Percentiles rank a stretch among this genome's conserved stretches.
These are phyloP conservation scores for Psophia crepitans DNA, from an alignment of 2,113 vertebrate species.

Conservation along the genomic window DNA sequence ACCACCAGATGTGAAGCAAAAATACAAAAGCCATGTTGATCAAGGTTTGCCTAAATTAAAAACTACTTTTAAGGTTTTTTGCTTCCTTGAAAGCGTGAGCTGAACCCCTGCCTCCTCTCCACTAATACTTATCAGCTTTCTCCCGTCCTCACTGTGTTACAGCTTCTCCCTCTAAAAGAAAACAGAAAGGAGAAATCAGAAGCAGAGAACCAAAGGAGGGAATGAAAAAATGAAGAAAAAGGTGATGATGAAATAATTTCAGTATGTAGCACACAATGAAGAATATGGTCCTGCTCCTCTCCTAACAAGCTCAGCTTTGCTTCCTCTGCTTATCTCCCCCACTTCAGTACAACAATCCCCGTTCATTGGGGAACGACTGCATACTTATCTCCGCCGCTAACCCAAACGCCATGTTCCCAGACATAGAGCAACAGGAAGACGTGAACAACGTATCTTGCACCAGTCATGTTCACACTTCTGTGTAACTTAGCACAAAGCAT, in stretches of 20 bases:
- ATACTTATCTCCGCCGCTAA: fast-evolving
- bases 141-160: neutral
- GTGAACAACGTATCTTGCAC: neutral
- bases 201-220: neutral
- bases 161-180: neutral
- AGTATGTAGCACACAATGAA: neutral
- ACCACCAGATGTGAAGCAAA: neutral
- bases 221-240: neutral
- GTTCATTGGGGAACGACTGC: fast-evolving
- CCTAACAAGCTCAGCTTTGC: neutral
- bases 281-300: neutral
- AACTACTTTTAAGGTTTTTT: neutral
- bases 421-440: neutral
- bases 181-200: neutral
- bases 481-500: neutral
- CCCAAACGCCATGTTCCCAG: neutral
- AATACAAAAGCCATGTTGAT: neutral
- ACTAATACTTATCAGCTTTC: neutral
- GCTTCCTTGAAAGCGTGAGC: neutral
- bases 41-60: neutral
- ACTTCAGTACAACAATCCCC: fast-evolving
- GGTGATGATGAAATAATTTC: neutral
- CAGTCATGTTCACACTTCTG: neutral
- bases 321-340: neutral
- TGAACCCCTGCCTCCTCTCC: neutral